A percentile compares a stretch with the other conserved stretches of the same genome.
phyloP scores from a whole-genome alignment of 2,797 vertebrate species.

The Adrianichthys oophorus region DNA sequence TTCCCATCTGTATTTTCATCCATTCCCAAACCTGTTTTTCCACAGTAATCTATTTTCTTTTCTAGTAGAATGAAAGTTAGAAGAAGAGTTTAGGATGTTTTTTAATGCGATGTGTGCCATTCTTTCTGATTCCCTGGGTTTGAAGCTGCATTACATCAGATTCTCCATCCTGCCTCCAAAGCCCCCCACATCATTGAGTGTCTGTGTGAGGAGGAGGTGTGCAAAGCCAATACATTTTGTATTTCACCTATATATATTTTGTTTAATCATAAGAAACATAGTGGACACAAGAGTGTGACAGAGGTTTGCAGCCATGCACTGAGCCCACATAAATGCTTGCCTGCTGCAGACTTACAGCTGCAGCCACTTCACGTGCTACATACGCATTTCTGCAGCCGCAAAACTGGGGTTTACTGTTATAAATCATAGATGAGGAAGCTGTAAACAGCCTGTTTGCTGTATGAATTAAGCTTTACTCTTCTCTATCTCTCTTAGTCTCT shows the following conservation, averaged over 20 bases:
- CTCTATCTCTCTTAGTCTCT: constrained; percentile 9
- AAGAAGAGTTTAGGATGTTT: constrained; percentile 31
- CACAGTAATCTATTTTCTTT: constrained; percentile 37
- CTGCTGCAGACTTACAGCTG: constrained; percentile 11
- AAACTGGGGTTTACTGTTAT: constrained; percentile 47
- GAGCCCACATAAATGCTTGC: constrained; percentile 16
- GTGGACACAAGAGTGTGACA: neutral
- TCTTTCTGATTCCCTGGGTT: constrained; percentile 60
- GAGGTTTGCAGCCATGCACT: constrained; percentile 7
- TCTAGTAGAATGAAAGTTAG: constrained; percentile 38
- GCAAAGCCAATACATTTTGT: constrained; percentile 33
- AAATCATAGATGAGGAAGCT: constrained; percentile 68
- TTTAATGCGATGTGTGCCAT: constrained; percentile 52
- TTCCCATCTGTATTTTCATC: constrained; percentile 29
- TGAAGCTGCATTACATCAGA: constrained; percentile 69
- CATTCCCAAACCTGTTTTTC: constrained; percentile 31
- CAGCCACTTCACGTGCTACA: constrained; percentile 35
- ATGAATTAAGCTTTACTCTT: constrained; percentile 51
- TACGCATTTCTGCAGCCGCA: constrained; percentile 42
- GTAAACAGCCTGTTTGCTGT: constrained; percentile 64
- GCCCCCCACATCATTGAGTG: constrained; percentile 36
- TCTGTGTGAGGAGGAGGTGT: constrained; percentile 24
- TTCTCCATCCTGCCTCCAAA: constrained; percentile 51
- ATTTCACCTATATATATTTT: constrained; percentile 2
- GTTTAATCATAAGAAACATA: constrained; percentile 29